A percentile compares a stretch with the other conserved stretches of the same genome.
Evolutionary conservation across 1,140 invertebrate genomes (phyloP).

Genomic region (Drosophila parabipectinata): DNA sequence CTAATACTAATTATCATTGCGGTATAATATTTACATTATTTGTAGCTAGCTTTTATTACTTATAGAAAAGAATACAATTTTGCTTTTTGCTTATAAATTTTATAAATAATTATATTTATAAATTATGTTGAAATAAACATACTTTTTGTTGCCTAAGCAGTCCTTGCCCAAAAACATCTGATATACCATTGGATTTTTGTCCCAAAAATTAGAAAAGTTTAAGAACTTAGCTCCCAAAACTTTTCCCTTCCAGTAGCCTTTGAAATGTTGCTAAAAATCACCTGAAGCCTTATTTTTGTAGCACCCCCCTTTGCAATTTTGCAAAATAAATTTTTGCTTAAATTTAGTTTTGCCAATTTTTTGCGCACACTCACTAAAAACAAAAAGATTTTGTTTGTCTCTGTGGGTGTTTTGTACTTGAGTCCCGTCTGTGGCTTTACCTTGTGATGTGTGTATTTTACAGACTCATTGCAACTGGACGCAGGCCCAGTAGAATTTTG

Average conservation of each 20-base stretch:
- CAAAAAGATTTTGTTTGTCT: slow-evolving; percentile 4
- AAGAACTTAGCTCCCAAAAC: too few species aligned
- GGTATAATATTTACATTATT: background rate
- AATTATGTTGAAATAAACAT: too few species aligned
- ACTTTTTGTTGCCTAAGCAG: too few species aligned
- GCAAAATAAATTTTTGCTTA: background rate
- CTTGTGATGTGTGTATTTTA: slow-evolving; percentile 60
- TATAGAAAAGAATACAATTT: background rate
- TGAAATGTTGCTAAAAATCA: background rate
- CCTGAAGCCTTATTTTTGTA: background rate
- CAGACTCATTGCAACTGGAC: slow-evolving; percentile 82
- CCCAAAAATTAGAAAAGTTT: background rate
- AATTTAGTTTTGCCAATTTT: background rate
- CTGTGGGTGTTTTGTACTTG: slow-evolving; percentile 28
- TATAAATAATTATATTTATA: too few species aligned
- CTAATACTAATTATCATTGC: background rate
- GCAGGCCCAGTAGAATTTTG: slow-evolving; percentile 82
- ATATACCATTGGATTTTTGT: background rate
- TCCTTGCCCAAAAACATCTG: too few species aligned
- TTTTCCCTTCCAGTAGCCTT: too few species aligned
- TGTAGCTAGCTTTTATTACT: background rate
- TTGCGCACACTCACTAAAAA: slow-evolving; percentile 12
- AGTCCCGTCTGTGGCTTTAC: slow-evolving; percentile 36
- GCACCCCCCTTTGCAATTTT: background rate
- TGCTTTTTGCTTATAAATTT: background rate